phyloP scores from a whole-genome alignment of 1,140 invertebrate species.

The Drusus annulatus region DNA sequence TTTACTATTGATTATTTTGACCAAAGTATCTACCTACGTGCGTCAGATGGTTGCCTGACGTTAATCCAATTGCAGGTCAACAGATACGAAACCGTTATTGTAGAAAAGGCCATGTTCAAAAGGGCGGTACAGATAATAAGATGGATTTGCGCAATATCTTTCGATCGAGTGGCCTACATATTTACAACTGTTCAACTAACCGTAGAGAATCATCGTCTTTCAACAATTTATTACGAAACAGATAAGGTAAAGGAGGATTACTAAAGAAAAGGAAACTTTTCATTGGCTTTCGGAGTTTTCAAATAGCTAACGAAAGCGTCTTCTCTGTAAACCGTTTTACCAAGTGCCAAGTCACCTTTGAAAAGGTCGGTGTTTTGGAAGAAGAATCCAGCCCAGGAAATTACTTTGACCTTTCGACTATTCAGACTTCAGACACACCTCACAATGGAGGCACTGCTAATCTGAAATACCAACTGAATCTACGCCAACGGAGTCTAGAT shows the following conservation, averaged over 20 bases:
- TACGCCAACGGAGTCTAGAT: too few species aligned
- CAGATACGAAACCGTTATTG: neutral
- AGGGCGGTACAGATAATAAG: neutral
- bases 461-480: too few species aligned
- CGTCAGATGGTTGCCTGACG: neutral
- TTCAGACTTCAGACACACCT: slow-evolving; percentile 7
- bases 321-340: neutral
- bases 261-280: neutral
- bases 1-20: slow-evolving; percentile 17
- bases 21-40: neutral
- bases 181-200: neutral
- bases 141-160: slow-evolving; percentile 1
- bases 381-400: neutral
- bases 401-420: slow-evolving; percentile 6
- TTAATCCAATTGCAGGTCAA: neutral
- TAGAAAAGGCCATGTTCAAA: neutral
- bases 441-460: neutral
- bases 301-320: neutral
- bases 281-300: neutral
- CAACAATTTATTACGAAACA: neutral
- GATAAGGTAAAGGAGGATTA: neutral
- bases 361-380: neutral
- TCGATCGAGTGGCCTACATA: neutral
- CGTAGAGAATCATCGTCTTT: neutral
- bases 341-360: neutral